Conservation (phyloP, 2,113 vertebrate species). For the Sturnira hondurensis region DNA sequence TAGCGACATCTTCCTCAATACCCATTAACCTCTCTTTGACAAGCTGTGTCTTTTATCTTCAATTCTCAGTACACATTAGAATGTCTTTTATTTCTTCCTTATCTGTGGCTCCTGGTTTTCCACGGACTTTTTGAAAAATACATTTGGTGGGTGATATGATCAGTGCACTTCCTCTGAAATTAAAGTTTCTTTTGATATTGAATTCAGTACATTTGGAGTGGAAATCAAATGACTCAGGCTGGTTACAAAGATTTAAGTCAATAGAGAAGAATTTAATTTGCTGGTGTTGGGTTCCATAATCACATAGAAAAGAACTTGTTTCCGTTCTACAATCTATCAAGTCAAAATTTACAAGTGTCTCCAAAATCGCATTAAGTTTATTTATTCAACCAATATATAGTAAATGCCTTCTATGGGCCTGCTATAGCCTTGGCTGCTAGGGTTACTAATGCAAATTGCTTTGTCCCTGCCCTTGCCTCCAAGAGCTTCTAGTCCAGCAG, state of each 20-base stretch:
- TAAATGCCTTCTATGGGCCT: background rate
- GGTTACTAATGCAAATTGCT: background rate
- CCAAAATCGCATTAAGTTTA: background rate
- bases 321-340: background rate
- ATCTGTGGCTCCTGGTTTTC: background rate
- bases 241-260: constrained; percentile 51
- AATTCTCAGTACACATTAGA: constrained; percentile 14
- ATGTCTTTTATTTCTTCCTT: constrained; percentile 53
- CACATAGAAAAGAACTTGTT: background rate
- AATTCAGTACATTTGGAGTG: constrained; percentile 40
- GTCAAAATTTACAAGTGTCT: constrained; percentile 33
- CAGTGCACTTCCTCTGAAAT: constrained; percentile 57
- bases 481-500: background rate
- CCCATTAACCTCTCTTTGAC: constrained; percentile 44
- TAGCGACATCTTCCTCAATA: constrained; percentile 29
- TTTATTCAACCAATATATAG: background rate
- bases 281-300: constrained; percentile 1
- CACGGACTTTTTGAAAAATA: constrained; percentile 28
- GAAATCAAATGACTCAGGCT: constrained; percentile 51
- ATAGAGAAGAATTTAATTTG: constrained; percentile 39
- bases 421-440: background rate
- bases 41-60: constrained; percentile 37
- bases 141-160: constrained; percentile 43
- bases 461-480: background rate
- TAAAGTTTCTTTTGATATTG: constrained; percentile 59